Conservation (phyloP, 2,888 invertebrate species). For the Philonicus albiceps region DNA sequence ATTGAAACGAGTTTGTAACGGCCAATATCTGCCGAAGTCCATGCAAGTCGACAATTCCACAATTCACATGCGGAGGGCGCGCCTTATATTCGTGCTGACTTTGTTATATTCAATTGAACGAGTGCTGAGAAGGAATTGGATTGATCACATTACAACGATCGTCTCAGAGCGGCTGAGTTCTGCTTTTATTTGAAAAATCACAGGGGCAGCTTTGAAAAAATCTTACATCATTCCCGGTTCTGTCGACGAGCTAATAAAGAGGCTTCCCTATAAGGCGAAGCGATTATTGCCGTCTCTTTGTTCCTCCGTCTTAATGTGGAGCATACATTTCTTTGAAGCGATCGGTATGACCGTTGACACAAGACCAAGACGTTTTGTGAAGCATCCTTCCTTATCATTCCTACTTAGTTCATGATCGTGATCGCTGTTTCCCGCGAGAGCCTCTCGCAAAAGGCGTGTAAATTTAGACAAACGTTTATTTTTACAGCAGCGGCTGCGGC, state of each 20-base stretch:
- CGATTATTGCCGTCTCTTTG: neutral
- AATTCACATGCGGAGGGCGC: neutral
- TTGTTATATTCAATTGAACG: neutral
- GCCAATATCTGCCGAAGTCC: neutral
- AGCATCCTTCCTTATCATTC: slow-evolving; percentile 16
- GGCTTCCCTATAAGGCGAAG: neutral
- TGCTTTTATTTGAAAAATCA: neutral
- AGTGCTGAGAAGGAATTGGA: neutral
- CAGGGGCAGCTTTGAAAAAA: neutral
- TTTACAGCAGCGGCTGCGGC: neutral
- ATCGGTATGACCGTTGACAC: neutral
- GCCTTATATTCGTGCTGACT: neutral
- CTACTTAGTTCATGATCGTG: neutral
- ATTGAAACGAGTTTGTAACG: neutral
- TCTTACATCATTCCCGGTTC: slow-evolving; percentile 16
- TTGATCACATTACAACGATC: neutral
- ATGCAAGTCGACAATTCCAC: neutral
- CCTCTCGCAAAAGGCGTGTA: neutral
- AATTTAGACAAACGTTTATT: neutral
- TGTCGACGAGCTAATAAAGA: neutral
- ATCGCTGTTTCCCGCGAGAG: neutral
- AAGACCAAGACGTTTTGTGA: neutral
- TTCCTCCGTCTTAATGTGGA: neutral
- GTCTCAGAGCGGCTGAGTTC: neutral
- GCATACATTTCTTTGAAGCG: neutral